Evolutionary conservation across 2,888 invertebrate species (phyloP).

Genomic region (Mechanitis messenoides): DNA sequence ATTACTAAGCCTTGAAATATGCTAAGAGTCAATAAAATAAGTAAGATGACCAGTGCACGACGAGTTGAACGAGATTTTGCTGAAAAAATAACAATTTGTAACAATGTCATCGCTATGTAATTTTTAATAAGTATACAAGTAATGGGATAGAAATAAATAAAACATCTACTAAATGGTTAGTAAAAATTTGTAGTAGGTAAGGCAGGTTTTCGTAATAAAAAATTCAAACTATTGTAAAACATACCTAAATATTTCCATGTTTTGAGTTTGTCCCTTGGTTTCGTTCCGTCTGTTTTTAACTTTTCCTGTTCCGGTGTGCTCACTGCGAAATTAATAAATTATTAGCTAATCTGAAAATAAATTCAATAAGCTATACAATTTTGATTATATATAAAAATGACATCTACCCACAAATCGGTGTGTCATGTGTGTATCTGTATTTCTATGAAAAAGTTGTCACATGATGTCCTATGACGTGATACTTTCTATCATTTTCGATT

Average conservation of each 20-base stretch:
- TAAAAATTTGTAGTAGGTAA: no score
- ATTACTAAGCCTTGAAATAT: constrained; percentile 57
- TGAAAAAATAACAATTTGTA: constrained; percentile 30
- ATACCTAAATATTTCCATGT: constrained; percentile 50
- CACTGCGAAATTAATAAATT: constrained; percentile 33
- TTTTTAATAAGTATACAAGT: no score
- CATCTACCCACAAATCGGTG: no score
- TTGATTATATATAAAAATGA: no score
- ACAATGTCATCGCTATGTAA: no score
- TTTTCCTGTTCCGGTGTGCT: constrained; percentile 38
- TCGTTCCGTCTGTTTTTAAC: constrained; percentile 29
- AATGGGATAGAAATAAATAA: constrained; percentile 37
- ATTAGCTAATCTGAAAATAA: no score
- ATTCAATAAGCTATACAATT: no score
- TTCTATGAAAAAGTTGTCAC: no score
- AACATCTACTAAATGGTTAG: constrained; percentile 12
- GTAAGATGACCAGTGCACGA: constrained; percentile 39
- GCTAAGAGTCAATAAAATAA: constrained; percentile 41
- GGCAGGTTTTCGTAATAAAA: no score
- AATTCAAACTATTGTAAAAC: constrained; percentile 25
- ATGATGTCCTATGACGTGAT: no score
- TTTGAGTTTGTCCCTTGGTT: constrained; percentile 37
- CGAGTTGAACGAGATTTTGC: constrained; percentile 51
- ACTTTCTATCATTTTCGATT: no score
- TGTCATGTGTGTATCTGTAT: no score